Percentiles rank a stretch among this genome's conserved stretches.
Evolutionary conservation across 1,140 invertebrate species (phyloP).

Genomic region (Rhagoletis zephyria): DNA sequence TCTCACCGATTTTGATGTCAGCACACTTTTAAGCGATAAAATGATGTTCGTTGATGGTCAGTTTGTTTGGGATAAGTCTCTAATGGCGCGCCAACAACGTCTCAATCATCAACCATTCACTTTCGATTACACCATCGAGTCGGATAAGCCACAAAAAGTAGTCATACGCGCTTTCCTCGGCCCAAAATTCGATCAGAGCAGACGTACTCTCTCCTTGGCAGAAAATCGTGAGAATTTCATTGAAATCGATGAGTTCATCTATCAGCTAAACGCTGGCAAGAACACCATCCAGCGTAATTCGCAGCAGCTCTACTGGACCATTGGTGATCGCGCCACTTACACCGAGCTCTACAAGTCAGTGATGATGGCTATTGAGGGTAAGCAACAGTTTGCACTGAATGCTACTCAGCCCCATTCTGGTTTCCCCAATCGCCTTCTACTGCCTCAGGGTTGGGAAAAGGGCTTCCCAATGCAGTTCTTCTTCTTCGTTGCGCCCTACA

Average conservation of each 20-base stretch:
- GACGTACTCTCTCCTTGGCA: constrained; percentile 76
- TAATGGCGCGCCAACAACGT: constrained; percentile 76
- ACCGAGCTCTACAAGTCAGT: constrained; percentile 77
- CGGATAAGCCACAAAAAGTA: constrained; percentile 74
- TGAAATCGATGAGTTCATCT: constrained; percentile 81
- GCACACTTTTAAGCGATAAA: constrained; percentile 74
- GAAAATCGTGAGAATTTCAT: constrained; percentile 79
- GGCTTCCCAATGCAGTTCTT: constrained; percentile 79
- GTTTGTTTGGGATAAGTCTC: constrained; percentile 67
- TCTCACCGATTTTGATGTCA: constrained; percentile 79
- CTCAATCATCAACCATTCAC: constrained; percentile 81
- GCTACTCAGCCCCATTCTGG: constrained; percentile 75
- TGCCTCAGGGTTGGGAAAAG: constrained; percentile 77
- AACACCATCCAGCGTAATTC: constrained; percentile 81
- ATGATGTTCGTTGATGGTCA: constrained; percentile 72
- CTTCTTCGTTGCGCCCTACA: constrained; percentile 74
- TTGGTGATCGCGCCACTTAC: constrained; percentile 79
- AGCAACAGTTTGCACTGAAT: constrained; percentile 74
- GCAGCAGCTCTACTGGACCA: constrained; percentile 78
- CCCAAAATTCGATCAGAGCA: constrained; percentile 76
- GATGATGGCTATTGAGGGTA: constrained; percentile 74
- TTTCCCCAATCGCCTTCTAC: constrained; percentile 77
- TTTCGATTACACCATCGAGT: constrained; percentile 75
- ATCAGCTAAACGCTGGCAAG: constrained; percentile 78
- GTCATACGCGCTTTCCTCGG: constrained; percentile 76